Evolutionary conservation across 1,140 invertebrate genomes (phyloP).

Genomic region (Harlomillsia oculata): DNA sequence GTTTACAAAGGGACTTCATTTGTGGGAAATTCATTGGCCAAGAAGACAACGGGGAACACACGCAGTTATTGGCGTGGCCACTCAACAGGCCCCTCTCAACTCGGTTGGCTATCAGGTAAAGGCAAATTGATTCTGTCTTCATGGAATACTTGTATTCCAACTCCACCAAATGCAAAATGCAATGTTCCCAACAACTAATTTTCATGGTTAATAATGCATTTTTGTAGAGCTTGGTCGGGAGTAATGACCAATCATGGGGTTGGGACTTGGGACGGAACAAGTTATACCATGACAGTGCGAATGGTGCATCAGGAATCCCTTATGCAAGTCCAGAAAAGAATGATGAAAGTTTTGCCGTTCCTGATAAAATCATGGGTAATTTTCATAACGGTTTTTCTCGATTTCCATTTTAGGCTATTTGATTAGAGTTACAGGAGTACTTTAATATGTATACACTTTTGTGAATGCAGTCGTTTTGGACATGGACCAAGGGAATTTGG

Average conservation of each 20-base stretch:
- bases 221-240: constrained; percentile 59
- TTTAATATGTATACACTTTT: neutral
- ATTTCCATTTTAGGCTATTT: too few species aligned
- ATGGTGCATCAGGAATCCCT: constrained; percentile 67
- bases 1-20: constrained; percentile 91
- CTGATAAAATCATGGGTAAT: constrained; percentile 80
- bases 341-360: constrained; percentile 94
- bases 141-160: too few species aligned
- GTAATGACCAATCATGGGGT: constrained; percentile 92
- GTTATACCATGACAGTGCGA: constrained; percentile 85
- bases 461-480: constrained; percentile 74
- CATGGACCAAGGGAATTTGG: constrained; percentile 98
- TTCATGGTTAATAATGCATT: constrained; percentile 36
- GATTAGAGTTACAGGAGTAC: neutral
- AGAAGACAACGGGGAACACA: constrained; percentile 93
- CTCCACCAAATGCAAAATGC: too few species aligned
- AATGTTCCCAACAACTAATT: neutral
- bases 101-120: constrained; percentile 77
- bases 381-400: neutral
- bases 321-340: constrained; percentile 87
- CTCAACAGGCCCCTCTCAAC: constrained; percentile 74
- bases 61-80: constrained; percentile 96
- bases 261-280: constrained; percentile 97
- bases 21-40: constrained; percentile 96
- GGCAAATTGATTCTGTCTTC: neutral